A percentile compares a stretch with the other conserved stretches of the same genome.
Conservation (phyloP, 2,113 vertebrate genomes). For the Cephalopterus ornatus region DNA sequence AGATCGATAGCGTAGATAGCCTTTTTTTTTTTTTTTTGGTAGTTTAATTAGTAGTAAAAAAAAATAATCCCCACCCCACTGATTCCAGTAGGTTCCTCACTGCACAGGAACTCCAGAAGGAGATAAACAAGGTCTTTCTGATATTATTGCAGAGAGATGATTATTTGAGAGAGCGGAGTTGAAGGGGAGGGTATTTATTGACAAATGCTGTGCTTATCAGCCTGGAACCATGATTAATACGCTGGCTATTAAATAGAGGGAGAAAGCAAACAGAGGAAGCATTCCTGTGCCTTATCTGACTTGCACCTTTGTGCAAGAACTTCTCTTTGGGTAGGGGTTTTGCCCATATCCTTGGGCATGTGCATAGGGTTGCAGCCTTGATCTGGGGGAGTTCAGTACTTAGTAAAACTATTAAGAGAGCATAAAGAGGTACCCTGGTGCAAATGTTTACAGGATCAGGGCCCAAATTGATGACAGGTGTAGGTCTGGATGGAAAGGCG, state of each 20-base stretch:
- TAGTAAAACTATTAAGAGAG: neutral
- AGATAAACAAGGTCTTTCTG: slow-evolving; percentile 20
- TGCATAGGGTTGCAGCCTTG: neutral
- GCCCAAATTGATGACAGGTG: rapidly evolving
- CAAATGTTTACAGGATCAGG: neutral
- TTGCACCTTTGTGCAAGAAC: neutral
- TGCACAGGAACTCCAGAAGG: neutral
- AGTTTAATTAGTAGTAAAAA: neutral
- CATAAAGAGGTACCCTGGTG: neutral
- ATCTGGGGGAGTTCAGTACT: neutral
- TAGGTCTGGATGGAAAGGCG: neutral
- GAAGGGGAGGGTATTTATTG: neutral
- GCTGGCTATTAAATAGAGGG: neutral
- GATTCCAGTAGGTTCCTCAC: neutral
- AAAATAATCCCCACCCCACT: neutral
- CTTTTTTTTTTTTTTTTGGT: neutral
- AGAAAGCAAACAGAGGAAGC: neutral
- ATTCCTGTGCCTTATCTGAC: neutral
- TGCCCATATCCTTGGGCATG: neutral
- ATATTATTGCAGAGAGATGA: neutral
- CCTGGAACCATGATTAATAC: neutral
- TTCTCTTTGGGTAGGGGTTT: neutral
- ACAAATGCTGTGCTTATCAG: neutral
- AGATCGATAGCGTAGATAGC: neutral
- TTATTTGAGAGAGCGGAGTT: neutral